Conservation (phyloP, 2,888 invertebrate species). For the Bugulina stolonifera region DNA sequence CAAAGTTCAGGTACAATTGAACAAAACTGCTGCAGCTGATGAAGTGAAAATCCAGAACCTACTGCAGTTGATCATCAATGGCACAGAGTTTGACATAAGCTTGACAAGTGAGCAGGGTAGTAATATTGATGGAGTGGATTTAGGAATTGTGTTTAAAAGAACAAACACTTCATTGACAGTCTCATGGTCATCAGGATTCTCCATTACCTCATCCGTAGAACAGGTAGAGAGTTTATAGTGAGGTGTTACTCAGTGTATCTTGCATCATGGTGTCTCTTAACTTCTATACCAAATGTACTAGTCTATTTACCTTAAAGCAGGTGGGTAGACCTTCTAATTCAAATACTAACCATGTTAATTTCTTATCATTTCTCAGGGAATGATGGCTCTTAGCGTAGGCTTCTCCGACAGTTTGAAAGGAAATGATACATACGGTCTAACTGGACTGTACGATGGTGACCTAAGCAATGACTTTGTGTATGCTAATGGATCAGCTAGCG, state of each 20-base stretch:
- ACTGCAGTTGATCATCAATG: constrained; percentile 6
- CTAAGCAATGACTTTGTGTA: not conserved
- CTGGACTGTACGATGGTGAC: constrained; percentile 2
- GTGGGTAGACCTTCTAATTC: no score
- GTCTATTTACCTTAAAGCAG: no score
- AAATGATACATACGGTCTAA: not conserved
- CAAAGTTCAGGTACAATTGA: constrained; percentile 9
- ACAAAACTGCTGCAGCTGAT: not conserved
- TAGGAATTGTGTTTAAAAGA: not conserved
- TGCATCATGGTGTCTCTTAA: no score
- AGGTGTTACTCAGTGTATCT: no score
- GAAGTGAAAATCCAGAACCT: not conserved
- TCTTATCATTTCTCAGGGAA: not conserved
- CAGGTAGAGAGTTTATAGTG: no score
- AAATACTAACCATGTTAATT: not conserved
- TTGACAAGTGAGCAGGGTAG: not conserved
- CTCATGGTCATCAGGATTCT: not conserved
- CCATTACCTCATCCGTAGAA: not conserved
- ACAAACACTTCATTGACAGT: not conserved
- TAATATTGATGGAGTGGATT: not conserved
- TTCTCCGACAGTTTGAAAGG: not conserved
- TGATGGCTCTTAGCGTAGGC: not conserved
- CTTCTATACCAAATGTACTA: no score
- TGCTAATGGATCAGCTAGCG: not conserved
- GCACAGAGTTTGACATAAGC: not conserved